Evolutionary conservation across 2,888 invertebrate species (phyloP).

Genomic region (Mechanitis mazaeus): DNA sequence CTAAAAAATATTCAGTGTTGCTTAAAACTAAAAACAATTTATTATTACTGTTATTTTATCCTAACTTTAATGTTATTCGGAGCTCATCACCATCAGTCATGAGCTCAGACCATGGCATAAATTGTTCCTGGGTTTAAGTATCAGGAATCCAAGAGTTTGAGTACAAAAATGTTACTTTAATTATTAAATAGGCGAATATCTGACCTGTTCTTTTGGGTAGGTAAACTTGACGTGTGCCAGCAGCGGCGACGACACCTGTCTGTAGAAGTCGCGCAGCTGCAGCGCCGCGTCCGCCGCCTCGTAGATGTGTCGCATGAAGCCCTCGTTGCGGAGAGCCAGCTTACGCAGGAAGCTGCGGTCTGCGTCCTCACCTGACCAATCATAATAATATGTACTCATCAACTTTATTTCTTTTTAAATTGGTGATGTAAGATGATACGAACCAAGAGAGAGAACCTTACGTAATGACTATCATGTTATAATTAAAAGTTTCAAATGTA

Average conservation of each 20-base stretch:
- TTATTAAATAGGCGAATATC: neutral
- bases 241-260: conserved; percentile 81
- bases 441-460: too few species aligned
- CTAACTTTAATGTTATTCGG: too few species aligned
- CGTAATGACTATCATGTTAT: neutral
- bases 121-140: too few species aligned
- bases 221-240: conserved; percentile 80
- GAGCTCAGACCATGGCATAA: too few species aligned
- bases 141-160: too few species aligned
- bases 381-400: neutral
- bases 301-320: conserved; percentile 83
- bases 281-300: conserved; percentile 82
- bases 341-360: conserved; percentile 81
- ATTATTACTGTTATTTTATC: too few species aligned
- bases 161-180: too few species aligned
- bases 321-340: conserved; percentile 79
- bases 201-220: conserved; percentile 75
- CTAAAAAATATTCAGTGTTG: too few species aligned
- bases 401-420: too few species aligned
- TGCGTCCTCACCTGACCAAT: conserved; percentile 75
- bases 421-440: too few species aligned
- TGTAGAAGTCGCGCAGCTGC: conserved; percentile 81
- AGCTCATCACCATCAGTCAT: too few species aligned
- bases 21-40: too few species aligned
- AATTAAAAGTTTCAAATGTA: neutral